Conservation (phyloP, 1,140 invertebrate species). For the Whitmania pigra region DNA sequence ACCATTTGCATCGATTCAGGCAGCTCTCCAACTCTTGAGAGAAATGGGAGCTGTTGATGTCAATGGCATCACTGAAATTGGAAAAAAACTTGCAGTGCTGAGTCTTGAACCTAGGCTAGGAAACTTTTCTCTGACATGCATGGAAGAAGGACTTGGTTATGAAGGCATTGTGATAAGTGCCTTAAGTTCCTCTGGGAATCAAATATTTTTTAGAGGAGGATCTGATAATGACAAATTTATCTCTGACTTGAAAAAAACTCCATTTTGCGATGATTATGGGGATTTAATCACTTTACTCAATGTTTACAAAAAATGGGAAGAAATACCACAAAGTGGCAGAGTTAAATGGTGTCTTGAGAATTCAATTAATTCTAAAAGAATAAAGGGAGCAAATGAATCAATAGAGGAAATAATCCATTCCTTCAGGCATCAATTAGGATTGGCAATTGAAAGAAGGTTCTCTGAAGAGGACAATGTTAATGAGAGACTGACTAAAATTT, state of each 20-base stretch:
- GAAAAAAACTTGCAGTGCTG: slow-evolving; percentile 31
- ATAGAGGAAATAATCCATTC: slow-evolving; percentile 8
- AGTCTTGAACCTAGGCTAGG: slow-evolving; percentile 5
- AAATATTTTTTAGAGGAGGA: slow-evolving; percentile 15
- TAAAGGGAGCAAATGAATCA: not conserved
- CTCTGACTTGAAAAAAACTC: slow-evolving; percentile 10
- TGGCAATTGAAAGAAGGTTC: not conserved
- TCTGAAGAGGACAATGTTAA: slow-evolving; percentile 1
- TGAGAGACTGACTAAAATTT: slow-evolving; percentile 10
- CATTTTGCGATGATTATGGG: slow-evolving; percentile 13
- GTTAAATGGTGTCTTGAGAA: slow-evolving; percentile 9
- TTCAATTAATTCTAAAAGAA: slow-evolving; percentile 4
- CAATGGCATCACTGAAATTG: slow-evolving; percentile 32
- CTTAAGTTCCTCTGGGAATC: not conserved
- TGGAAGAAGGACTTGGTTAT: slow-evolving; percentile 8
- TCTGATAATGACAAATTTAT: not conserved
- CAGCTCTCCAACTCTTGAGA: slow-evolving; percentile 28
- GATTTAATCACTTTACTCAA: slow-evolving; percentile 4
- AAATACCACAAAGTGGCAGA: not conserved
- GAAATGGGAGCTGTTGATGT: slow-evolving; percentile 29
- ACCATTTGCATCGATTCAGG: not conserved
- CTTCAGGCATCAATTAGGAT: not conserved
- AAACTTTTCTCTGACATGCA: not conserved
- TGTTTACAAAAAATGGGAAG: slow-evolving; percentile 15
- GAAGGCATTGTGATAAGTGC: slow-evolving; percentile 10